phyloP scores from a whole-genome alignment of 2,888 invertebrate species.

The Eupeodes latifasciatus region DNA sequence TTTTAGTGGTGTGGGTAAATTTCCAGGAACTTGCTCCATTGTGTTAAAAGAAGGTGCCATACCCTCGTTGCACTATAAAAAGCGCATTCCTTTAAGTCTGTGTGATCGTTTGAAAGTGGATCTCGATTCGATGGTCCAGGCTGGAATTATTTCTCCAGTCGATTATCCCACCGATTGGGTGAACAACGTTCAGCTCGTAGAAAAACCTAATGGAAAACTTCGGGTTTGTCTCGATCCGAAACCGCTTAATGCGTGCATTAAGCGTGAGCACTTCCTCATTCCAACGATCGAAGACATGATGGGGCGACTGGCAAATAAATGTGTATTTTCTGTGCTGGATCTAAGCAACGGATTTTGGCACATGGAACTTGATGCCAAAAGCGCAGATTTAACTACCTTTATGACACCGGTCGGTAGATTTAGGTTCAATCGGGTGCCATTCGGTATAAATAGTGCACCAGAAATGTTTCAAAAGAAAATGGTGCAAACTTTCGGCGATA shows the following conservation, averaged over 20 bases:
- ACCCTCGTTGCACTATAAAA: slow-evolving; percentile 67
- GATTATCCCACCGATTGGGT: slow-evolving; percentile 68
- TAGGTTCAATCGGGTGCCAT: slow-evolving; percentile 79
- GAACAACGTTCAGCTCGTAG: slow-evolving; percentile 59
- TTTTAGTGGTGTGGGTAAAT: slow-evolving; percentile 43
- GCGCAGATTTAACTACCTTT: slow-evolving; percentile 60
- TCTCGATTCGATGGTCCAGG: slow-evolving; percentile 53
- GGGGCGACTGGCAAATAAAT: too few relatives aligned
- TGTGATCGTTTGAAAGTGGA: slow-evolving; percentile 48
- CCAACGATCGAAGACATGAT: slow-evolving; percentile 76
- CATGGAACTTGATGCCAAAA: not conserved
- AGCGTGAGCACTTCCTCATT: slow-evolving; percentile 75
- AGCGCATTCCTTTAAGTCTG: slow-evolving; percentile 48
- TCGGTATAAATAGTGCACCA: slow-evolving; percentile 78
- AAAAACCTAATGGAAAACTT: slow-evolving; percentile 74
- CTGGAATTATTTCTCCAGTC: slow-evolving; percentile 67
- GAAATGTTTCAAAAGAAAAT: slow-evolving; percentile 79
- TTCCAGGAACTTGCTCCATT: slow-evolving; percentile 44
- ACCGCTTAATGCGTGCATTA: slow-evolving; percentile 71
- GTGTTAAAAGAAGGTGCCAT: too few relatives aligned
- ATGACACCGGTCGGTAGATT: slow-evolving; percentile 66
- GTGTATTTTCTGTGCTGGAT: too few relatives aligned
- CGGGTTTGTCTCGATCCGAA: slow-evolving; percentile 79
- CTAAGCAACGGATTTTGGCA: too few relatives aligned
- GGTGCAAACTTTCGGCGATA: slow-evolving; percentile 78